Base-by-base conservation (phyloP, 2,888 invertebrate genomes). In the Myathropa florea region DNA sequence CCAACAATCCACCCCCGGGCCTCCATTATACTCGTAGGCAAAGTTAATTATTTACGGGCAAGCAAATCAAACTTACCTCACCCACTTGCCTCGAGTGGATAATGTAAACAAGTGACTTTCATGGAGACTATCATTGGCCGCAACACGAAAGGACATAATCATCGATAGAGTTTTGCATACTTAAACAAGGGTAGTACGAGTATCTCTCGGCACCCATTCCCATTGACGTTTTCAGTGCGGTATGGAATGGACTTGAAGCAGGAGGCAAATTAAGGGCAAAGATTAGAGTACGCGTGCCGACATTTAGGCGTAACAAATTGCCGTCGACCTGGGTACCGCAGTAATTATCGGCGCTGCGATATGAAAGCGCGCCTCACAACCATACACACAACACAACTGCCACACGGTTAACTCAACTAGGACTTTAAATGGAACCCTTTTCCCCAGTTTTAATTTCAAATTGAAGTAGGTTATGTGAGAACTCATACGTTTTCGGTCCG, bases 221-320 rank as follows among this genome's bases (percentile, higher is more conserved):
- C 55, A 80, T 61, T 14, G 60, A 63, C 28, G 53, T 28, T 39
- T 59, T 46, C 46, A 18, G 24, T 24, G 57, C 55, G 57, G 10
- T 4, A 12, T 23, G 53, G 53, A 6, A n/a, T 53, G 72, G 73
- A 55, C 85, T 77, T 26, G 28, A 77, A 72, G 33, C 81, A 64
- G 55, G 28, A 78, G 70, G 78, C 75, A 82, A 86, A 86, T 86
- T 86, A 79, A 83, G 86, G 86, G 46, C 86, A 86, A 86, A 86
- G 86, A 88, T 83, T 87, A 85, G 87, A 88, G 81, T 63, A 88
- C 90, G 91, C 90, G 91, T 91, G 91, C 89, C 89, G 89, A 90
- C 90, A 89, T 91, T 91, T 91, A 91, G 91, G 91, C 91, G 91
- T 90, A 91, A 91, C 91, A 91, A 91, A 91, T 91, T 91, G 90